These are phyloP conservation scores for Catostylus mosaicus DNA, from an alignment of 30 jellyfish, hydroid and myxozoan species.

Conservation along the genomic window DNA sequence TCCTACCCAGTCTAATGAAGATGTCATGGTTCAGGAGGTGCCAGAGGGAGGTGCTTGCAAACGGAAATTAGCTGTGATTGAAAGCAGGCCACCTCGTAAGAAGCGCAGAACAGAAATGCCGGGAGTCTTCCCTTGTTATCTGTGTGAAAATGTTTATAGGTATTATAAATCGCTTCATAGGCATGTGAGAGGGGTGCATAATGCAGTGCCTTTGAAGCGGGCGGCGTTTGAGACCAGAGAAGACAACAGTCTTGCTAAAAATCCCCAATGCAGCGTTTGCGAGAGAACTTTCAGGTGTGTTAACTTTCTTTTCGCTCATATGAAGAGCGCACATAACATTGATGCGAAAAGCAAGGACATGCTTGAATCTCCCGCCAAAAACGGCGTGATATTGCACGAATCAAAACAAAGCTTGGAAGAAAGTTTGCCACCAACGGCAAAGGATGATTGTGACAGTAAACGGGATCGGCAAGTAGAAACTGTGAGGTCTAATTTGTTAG, in stretches of 20 bases:
- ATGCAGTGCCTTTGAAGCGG: neutral
- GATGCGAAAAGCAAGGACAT: too few species aligned
- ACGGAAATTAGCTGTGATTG: neutral
- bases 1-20: neutral
- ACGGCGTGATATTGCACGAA: too few species aligned
- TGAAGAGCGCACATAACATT: neutral
- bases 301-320: neutral
- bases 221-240: neutral
- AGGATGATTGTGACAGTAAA: neutral
- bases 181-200: constrained; percentile 5
- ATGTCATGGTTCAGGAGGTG: neutral
- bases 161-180: neutral
- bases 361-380: too few species aligned
- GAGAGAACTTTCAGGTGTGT: neutral
- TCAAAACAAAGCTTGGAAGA: too few species aligned
- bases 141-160: neutral
- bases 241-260: neutral
- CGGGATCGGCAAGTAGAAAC: neutral
- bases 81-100: neutral
- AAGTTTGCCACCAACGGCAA: neutral
- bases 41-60: neutral
- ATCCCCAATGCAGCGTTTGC: neutral
- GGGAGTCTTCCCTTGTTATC: neutral
- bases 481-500: constrained; percentile 28
- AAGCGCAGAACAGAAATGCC: neutral